Evolutionary conservation across 1,140 invertebrate genomes (phyloP).

Genomic region (Tetramorium simillimum): DNA sequence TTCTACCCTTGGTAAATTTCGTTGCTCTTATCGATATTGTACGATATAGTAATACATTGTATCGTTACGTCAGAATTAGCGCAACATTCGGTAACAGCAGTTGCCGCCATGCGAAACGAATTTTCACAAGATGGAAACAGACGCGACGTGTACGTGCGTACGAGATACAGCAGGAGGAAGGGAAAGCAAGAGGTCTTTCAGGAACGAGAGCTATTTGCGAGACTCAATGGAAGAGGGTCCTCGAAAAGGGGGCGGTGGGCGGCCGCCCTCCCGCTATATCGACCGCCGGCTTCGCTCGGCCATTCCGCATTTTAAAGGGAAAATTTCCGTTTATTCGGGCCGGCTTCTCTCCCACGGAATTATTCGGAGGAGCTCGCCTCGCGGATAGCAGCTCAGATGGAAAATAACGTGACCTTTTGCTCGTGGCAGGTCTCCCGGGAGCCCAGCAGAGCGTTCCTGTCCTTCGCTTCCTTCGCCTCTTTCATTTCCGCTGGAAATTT

Average conservation of each 20-base stretch:
- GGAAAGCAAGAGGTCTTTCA: constrained; percentile 70
- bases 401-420: constrained; percentile 85
- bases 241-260: constrained; percentile 63
- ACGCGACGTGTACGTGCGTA: constrained; percentile 58
- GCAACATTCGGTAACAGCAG: background rate
- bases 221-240: constrained; percentile 80
- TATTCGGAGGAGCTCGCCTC: constrained; percentile 79
- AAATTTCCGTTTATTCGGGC: constrained; percentile 83
- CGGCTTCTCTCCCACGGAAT: constrained; percentile 78
- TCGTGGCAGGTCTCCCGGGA: constrained; percentile 81
- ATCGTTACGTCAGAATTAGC: constrained; percentile 28
- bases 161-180: constrained; percentile 49
- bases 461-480: constrained; percentile 32
- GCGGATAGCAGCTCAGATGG: constrained; percentile 82
- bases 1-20: background rate
- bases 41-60: background rate
- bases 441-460: constrained; percentile 43
- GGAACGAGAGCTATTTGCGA: constrained; percentile 79
- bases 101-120: constrained; percentile 57
- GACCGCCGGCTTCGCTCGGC: constrained; percentile 76
- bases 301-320: constrained; percentile 85
- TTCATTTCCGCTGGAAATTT: constrained; percentile 67
- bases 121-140: constrained; percentile 65
- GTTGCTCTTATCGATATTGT: background rate
- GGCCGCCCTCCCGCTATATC: constrained; percentile 76